Evolutionary conservation across 1,140 invertebrate genomes (phyloP).

Genomic region (Drosophila sproati): DNA sequence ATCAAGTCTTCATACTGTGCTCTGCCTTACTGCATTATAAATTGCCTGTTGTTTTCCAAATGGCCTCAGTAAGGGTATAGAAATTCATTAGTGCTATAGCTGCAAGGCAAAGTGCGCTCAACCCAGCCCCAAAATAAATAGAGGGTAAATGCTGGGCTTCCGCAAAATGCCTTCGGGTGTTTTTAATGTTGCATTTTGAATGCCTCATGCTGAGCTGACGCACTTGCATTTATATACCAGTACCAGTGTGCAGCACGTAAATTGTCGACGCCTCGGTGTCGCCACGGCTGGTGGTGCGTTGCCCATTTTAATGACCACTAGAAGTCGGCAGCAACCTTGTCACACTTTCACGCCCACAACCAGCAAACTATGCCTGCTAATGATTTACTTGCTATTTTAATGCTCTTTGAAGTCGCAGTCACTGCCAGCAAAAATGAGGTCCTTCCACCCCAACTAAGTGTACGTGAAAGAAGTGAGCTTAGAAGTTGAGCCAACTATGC

Average conservation of each 20-base stretch:
- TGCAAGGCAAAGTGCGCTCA: slow-evolving; percentile 22
- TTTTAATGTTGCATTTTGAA: slow-evolving; percentile 10
- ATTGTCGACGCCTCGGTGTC: slow-evolving; percentile 2
- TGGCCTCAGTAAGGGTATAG: background rate
- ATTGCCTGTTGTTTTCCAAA: background rate
- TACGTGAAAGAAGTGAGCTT: slow-evolving; percentile 4
- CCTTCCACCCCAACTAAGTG: slow-evolving; percentile 3
- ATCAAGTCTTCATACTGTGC: background rate
- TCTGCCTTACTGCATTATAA: background rate
- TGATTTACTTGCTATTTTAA: slow-evolving; percentile 79
- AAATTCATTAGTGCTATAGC: slow-evolving; percentile 28
- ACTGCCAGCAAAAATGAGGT: background rate
- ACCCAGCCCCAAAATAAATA: slow-evolving; percentile 24
- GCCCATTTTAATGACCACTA: slow-evolving; percentile 60
- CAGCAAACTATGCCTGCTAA: slow-evolving; percentile 57
- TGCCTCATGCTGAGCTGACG: background rate
- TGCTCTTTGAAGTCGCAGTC: slow-evolving; percentile 34
- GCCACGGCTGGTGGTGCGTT: slow-evolving; percentile 16
- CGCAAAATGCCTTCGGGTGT: slow-evolving; percentile 19
- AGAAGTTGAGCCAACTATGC: slow-evolving; percentile 12
- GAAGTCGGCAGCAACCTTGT: slow-evolving; percentile 38
- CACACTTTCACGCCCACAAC: slow-evolving; percentile 41
- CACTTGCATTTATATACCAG: slow-evolving; percentile 11
- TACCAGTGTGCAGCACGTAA: slow-evolving; percentile 22
- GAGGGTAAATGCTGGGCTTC: background rate